phyloP scores from a whole-genome alignment of 2,113 vertebrate genomes.

The Monarcha castaneiventris region DNA sequence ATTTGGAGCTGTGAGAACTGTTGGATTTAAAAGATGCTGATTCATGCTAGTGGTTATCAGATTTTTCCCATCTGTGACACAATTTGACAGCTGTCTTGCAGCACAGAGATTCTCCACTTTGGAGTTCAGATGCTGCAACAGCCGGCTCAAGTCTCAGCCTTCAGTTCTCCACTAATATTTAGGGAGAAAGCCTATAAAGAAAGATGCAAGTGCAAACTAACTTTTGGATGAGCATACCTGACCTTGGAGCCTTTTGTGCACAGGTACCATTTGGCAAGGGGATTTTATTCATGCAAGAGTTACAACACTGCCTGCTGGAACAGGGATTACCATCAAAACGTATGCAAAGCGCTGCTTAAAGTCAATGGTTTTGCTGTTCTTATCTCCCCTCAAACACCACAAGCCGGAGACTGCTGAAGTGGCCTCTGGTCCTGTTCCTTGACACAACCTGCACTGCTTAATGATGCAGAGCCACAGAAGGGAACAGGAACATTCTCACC shows the following conservation, averaged over 20 bases:
- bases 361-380: not conserved
- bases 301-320: not conserved
- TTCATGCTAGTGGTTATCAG: not conserved
- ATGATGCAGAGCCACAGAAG: not conserved
- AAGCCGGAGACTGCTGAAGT: not conserved
- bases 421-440: not conserved
- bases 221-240: not conserved
- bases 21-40: not conserved
- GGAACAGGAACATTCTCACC: not conserved
- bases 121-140: not conserved
- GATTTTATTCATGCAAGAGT: not conserved
- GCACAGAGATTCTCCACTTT: not conserved
- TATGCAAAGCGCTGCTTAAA: not conserved
- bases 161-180: not conserved
- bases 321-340: not conserved
- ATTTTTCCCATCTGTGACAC: not conserved
- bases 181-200: not conserved
- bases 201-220: not conserved
- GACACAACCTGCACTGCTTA: not conserved
- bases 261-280: not conserved
- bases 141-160: not conserved
- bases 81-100: conserved; percentile 1
- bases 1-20: not conserved
- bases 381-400: not conserved
- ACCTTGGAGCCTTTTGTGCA: not conserved